Evolutionary conservation across 2,113 vertebrate species (phyloP).

Genomic region (Pteruthius melanotis): DNA sequence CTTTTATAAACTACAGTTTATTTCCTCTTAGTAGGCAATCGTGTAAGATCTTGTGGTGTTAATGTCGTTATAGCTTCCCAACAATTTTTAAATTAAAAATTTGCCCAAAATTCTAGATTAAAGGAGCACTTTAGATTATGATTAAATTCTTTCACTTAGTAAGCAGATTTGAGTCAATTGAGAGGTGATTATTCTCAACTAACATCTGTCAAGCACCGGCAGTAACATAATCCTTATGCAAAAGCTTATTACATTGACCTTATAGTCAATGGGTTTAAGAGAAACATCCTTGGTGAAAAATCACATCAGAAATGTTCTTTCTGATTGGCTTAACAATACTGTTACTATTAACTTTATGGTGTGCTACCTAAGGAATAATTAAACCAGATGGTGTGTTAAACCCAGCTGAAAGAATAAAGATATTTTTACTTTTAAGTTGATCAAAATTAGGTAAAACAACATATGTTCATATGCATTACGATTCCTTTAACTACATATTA

Average conservation of each 20-base stretch:
- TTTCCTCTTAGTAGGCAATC: not conserved
- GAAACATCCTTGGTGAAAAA: conserved; percentile 1
- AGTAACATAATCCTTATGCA: not conserved
- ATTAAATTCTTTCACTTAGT: conserved; percentile 22
- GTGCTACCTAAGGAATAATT: conserved; percentile 73
- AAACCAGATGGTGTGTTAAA: conserved; percentile 75
- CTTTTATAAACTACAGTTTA: conserved; percentile 1
- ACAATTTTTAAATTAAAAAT: not conserved
- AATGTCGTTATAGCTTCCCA: not conserved
- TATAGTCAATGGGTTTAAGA: conserved; percentile 3
- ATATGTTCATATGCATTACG: conserved; percentile 70
- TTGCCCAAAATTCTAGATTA: not conserved
- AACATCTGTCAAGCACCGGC: conserved; percentile 13
- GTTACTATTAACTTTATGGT: conserved; percentile 70
- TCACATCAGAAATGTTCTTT: conserved; percentile 12
- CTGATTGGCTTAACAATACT: conserved; percentile 37
- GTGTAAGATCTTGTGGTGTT: not conserved
- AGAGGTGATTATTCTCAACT: conserved; percentile 3
- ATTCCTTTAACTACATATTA: conserved; percentile 66
- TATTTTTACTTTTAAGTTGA: conserved; percentile 71
- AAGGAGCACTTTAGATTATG: not conserved
- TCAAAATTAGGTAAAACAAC: conserved; percentile 72
- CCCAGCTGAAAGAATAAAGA: conserved; percentile 51
- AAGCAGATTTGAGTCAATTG: conserved; percentile 22
- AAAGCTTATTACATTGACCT: conserved; percentile 58